Percentiles rank a stretch among this genome's conserved stretches.
Conservation (phyloP, 2,113 vertebrate genomes). For the Antigone vipio region DNA sequence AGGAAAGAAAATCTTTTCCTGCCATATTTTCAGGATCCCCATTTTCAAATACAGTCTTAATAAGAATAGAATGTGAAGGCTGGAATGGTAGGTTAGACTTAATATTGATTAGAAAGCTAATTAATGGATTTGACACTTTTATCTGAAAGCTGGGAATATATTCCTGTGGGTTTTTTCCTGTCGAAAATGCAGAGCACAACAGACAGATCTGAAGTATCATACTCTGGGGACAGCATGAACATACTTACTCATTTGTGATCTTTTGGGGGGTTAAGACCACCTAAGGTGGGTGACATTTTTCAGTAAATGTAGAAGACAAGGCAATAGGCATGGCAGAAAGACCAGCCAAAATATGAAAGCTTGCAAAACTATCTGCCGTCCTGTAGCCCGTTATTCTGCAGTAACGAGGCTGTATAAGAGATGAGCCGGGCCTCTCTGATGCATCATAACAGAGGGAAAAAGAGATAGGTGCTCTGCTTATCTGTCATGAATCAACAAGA, state of each 20-base stretch:
- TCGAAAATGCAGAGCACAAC: neutral
- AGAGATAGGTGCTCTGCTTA: neutral
- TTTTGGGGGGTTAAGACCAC: neutral
- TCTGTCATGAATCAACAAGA: slow-evolving; percentile 15
- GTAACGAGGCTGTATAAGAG: neutral
- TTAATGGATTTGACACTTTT: neutral
- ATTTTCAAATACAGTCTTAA: neutral
- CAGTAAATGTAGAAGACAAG: neutral
- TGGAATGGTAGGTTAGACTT: neutral
- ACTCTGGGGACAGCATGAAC: neutral
- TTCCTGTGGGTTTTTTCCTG: neutral
- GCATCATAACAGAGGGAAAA: neutral
- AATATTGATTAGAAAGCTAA: neutral
- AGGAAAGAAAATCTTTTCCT: neutral
- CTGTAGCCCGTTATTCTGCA: neutral
- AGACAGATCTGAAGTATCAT: neutral
- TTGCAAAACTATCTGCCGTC: neutral
- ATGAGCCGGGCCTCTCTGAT: neutral
- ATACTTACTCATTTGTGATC: neutral
- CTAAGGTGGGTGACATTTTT: neutral
- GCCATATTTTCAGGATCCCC: neutral
- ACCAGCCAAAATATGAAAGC: neutral
- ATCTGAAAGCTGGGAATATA: neutral
- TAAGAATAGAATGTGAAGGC: neutral
- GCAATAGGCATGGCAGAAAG: neutral